phyloP scores from a whole-genome alignment of 2,888 invertebrate genomes.

The Crematogaster levior region DNA sequence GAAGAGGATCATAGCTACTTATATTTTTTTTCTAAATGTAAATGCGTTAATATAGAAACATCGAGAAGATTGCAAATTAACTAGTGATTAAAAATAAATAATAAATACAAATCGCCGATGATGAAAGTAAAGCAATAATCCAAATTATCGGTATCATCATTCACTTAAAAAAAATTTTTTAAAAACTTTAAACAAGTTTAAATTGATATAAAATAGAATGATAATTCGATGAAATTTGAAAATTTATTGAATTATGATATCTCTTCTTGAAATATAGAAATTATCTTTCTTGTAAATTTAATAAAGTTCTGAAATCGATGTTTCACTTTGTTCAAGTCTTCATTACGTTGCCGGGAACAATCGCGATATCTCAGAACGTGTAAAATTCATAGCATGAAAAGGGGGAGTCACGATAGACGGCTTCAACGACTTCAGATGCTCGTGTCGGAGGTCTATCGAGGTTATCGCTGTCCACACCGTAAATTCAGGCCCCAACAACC shows the following conservation, averaged over 20 bases:
- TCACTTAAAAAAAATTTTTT: too few relatives aligned
- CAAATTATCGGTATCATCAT: background rate
- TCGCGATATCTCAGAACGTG: conserved; percentile 37
- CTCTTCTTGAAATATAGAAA: conserved; percentile 32
- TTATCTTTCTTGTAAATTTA: conserved; percentile 40
- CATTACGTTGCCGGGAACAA: conserved; percentile 43
- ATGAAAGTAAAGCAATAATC: background rate
- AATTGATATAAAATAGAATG: conserved; percentile 6
- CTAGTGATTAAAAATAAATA: background rate
- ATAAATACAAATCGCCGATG: background rate
- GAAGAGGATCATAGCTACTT: background rate
- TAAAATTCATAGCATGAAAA: conserved; percentile 53
- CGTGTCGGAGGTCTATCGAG: conserved; percentile 76
- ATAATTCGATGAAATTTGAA: conserved; percentile 15
- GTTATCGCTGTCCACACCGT: conserved; percentile 76
- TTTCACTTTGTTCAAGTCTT: conserved; percentile 48
- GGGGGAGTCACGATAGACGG: conserved; percentile 65
- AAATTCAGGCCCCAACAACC: conserved; percentile 75
- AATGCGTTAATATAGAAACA: background rate
- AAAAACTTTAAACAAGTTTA: too few relatives aligned
- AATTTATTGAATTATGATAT: background rate
- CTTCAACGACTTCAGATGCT: conserved; percentile 65
- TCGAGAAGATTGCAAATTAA: background rate
- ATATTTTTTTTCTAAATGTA: background rate
- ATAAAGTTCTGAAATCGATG: conserved; percentile 49